Evolutionary conservation across 2,797 vertebrate genomes (phyloP), one percentile per base, ranked within the genome.

Genomic region (Esox masquinongy): DNA sequence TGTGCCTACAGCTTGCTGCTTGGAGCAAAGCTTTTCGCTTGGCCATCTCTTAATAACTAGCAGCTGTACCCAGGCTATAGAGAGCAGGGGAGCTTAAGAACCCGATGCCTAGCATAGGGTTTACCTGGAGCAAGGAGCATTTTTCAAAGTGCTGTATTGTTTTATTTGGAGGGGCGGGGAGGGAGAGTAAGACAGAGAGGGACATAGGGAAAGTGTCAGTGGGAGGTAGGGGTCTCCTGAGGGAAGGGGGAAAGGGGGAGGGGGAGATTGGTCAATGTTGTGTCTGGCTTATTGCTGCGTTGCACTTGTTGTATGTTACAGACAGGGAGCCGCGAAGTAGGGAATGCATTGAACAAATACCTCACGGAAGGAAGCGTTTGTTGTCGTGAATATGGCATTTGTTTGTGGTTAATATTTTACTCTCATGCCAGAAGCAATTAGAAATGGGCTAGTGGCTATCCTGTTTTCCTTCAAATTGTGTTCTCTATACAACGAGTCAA

Each of bases 121-220:
- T 78, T 85, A 85, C 83, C 85, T 87, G 77, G 66, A 79, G 81
- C 80, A 72, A 53, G 83, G 89, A 77, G 85, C 85, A 81, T 91
- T 92, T 90, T 90, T 88, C 87, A 90, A 88, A 92, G 85, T 85
- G 88, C 84, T 81, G 87, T 91, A 90, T 93, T 92, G 89, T 92
- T 93, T 83, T 51, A 72, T 75, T 73, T 61, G 77, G 69, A 80
- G 84, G 82, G 86, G 86, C 84, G 80, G 82, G 83, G 84, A 85
- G 79, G 68, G 51, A 26, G 69, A 5, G 22, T 68, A 63, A 24
- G 59, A 50, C 76, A 50, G 73, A n/a, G 74, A 11, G 72, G 69
- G 22, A 61, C 22, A 61, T 12, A 26, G 17, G 68, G 77, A 11
- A 77, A 61, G 74, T 69, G 75, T 74, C 70, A 68, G 34, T 73